Base-by-base conservation (phyloP, 35 echinoderm and acorn worm species). In the Ophiothrix spiculata region DNA sequence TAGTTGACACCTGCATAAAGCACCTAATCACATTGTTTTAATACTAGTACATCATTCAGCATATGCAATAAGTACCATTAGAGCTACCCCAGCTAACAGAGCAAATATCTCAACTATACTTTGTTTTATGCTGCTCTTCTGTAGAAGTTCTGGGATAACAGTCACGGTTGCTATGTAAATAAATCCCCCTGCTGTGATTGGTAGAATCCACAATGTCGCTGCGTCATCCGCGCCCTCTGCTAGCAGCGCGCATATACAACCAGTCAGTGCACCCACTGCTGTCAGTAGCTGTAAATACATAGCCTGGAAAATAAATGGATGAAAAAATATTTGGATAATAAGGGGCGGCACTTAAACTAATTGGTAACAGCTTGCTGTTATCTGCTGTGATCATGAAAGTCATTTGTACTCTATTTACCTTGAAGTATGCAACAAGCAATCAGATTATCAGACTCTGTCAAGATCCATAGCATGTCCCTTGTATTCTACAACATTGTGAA, bases 121-220 rank as follows among this genome's bases (percentile, higher is more conserved):
- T 35, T 91, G 94, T 79, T 80, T 86, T 0, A 81, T 46, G 32
- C 83, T 97, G 28, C 81, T 89, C 35, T 97, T 86, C 38, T 92
- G 78, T 83, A 97, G 82, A 32, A 97, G 79, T 56, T 97, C 94
- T 38, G 94, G 94, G 82, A 97, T 97, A 54, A 97, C 94, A 2
- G 94, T 86, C 21, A 97, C 94, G 19, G 90, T 92, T 14, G 94
- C 94, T 60, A 97, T 97, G 94, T 97, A 97, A 64, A 97, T 97
- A 83, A 97, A 97, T 32, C 94, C 94, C 15, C 94, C 94, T 31
- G 94, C 94, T 32, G 94, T 97, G 78, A 97, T 80, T 39, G 94
- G 94, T 74, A 97, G 90, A 64, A 97, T 91, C 90, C 90, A 91
- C 34, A 74, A 32, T 1, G 91, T 89, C 25, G 81, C 88, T 14